Conservation (phyloP, 2,888 invertebrate species). For the Schrankia costaestrigalis region DNA sequence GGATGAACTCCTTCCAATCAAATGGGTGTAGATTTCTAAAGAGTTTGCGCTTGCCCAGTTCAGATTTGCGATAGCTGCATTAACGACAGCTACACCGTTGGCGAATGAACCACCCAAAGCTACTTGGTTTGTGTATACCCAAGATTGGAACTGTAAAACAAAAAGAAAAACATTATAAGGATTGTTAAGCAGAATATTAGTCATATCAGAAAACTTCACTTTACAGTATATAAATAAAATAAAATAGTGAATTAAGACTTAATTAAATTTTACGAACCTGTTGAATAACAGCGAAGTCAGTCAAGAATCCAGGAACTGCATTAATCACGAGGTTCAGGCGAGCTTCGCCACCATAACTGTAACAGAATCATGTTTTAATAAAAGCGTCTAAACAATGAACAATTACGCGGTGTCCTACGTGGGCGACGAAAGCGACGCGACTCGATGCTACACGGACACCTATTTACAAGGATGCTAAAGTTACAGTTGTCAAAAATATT, state of each 20-base stretch:
- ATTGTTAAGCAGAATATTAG: too few species aligned
- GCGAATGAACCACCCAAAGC: constrained; percentile 44
- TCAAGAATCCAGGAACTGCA: constrained; percentile 48
- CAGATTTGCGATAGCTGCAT: constrained; percentile 48
- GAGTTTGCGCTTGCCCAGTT: constrained; percentile 56
- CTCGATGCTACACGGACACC: too few species aligned
- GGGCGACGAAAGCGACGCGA: too few species aligned
- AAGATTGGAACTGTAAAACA: constrained; percentile 58
- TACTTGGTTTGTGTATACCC: constrained; percentile 55
- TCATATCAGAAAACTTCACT: too few species aligned
- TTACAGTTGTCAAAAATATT: too few species aligned
- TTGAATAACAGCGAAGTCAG: constrained; percentile 46
- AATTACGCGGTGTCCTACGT: too few species aligned
- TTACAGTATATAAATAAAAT: neutral
- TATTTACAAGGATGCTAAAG: too few species aligned
- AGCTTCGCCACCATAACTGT: constrained; percentile 60
- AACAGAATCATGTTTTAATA: too few species aligned
- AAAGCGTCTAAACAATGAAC: too few species aligned
- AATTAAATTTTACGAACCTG: constrained; percentile 31
- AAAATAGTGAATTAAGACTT: neutral
- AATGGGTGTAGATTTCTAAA: constrained; percentile 38
- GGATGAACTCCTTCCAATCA: constrained; percentile 37
- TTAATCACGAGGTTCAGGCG: constrained; percentile 51
- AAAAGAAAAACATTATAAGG: neutral
- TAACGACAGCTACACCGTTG: constrained; percentile 40